These are phyloP conservation scores for Spodoptera picta DNA, from an alignment of 2,888 invertebrate species.

Conservation along the genomic window DNA sequence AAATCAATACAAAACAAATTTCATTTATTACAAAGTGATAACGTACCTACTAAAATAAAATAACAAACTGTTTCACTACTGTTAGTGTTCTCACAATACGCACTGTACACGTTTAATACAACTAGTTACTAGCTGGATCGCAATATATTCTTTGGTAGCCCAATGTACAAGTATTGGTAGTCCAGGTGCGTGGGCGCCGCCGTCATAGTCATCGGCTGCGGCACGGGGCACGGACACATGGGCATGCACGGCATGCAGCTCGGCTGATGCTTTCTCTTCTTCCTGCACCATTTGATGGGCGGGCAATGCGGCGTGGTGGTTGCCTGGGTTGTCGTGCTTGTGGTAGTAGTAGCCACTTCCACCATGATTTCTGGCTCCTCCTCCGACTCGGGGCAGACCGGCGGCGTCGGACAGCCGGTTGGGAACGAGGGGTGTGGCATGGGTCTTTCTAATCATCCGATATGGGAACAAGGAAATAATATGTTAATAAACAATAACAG, in stretches of 20 bases:
- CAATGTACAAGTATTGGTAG: constrained; percentile 69
- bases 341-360: constrained; percentile 1
- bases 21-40: constrained; percentile 25
- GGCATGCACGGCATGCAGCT: constrained; percentile 29
- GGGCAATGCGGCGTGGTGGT: constrained; percentile 49
- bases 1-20: constrained; percentile 20
- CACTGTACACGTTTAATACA: background rate
- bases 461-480: constrained; percentile 10
- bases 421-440: constrained; percentile 12
- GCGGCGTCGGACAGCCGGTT: constrained; percentile 62
- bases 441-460: constrained; percentile 21
- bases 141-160: constrained; percentile 66
- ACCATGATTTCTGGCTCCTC: constrained; percentile 11
- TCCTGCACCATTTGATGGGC: constrained; percentile 27
- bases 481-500: constrained; percentile 13
- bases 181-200: constrained; percentile 34
- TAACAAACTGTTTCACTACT: constrained; percentile 6
- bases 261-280: constrained; percentile 16
- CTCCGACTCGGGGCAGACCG: constrained; percentile 60
- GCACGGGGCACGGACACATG: constrained; percentile 18
- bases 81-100: background rate
- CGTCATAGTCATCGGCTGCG: background rate
- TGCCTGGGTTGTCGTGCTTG: constrained; percentile 36
- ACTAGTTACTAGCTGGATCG: constrained; percentile 23
- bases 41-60: constrained; percentile 3